phyloP scores from a whole-genome alignment of 2,797 vertebrate species.

The Melanotaenia maccullochi region DNA sequence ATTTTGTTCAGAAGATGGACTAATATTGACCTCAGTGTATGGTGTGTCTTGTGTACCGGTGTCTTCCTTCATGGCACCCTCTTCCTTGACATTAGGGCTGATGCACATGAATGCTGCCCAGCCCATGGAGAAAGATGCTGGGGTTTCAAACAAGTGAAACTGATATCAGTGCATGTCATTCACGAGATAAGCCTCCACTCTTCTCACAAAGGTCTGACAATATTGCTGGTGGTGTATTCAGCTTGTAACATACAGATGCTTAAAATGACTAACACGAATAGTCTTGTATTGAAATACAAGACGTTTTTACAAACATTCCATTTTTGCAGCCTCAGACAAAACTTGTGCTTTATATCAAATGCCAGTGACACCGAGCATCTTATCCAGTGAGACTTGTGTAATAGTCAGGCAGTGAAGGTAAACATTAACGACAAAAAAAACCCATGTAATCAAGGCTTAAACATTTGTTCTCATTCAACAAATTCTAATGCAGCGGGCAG shows the following conservation, averaged over 20 bases:
- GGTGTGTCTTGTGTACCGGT: slow-evolving; percentile 96
- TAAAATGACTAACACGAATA: slow-evolving; percentile 9
- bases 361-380: slow-evolving; percentile 30
- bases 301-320: slow-evolving; percentile 18
- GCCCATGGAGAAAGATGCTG: slow-evolving; percentile 97
- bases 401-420: slow-evolving; percentile 24
- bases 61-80: slow-evolving; percentile 99
- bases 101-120: slow-evolving; percentile 97
- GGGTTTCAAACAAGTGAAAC: slow-evolving; percentile 43
- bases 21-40: slow-evolving; percentile 90
- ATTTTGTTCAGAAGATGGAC: neutral
- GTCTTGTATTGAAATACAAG: slow-evolving; percentile 33
- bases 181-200: neutral
- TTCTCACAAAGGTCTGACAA: neutral
- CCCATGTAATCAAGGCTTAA: slow-evolving; percentile 26
- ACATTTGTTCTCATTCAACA: slow-evolving; percentile 23
- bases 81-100: slow-evolving; percentile 97
- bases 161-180: slow-evolving; percentile 11
- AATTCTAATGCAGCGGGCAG: slow-evolving; percentile 1
- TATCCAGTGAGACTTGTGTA: slow-evolving; percentile 44
- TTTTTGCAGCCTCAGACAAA: slow-evolving; percentile 22
- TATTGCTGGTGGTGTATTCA: neutral
- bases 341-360: slow-evolving; percentile 31
- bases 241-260: slow-evolving; percentile 15
- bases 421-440: slow-evolving; percentile 28